Conservation (phyloP, 2,113 vertebrate genomes). For the Datnioides undecimradiatus region DNA sequence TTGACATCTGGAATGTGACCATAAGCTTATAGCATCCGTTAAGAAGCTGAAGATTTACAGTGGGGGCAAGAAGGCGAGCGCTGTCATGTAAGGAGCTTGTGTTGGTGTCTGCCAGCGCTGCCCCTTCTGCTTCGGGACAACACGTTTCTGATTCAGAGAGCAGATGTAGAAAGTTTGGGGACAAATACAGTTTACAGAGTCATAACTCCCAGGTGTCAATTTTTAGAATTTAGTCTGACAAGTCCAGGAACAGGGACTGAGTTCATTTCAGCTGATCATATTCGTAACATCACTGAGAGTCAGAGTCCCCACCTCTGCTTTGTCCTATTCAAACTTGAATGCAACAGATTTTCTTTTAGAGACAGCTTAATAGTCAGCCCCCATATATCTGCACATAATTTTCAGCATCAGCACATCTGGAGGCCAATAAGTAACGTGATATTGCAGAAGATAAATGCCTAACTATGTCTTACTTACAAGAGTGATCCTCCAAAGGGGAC, state of each 20-base stretch:
- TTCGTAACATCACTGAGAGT: background rate
- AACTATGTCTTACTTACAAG: too few relatives aligned
- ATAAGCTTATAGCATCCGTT: conserved; percentile 69
- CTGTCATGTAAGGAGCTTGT: conserved; percentile 73
- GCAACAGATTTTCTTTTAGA: background rate
- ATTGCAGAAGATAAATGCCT: too few relatives aligned
- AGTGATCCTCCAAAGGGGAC: too few relatives aligned
- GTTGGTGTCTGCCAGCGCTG: conserved; percentile 51
- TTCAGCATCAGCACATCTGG: background rate
- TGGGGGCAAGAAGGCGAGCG: conserved; percentile 46
- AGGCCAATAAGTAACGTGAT: background rate
- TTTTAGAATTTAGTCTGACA: too few relatives aligned
- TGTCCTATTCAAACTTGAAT: background rate
- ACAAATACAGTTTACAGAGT: background rate
- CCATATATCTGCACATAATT: background rate
- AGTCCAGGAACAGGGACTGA: background rate
- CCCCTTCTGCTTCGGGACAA: conserved; percentile 1
- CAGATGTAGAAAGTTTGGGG: background rate
- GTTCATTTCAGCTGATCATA: background rate
- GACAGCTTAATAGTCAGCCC: background rate
- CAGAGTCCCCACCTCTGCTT: too few relatives aligned
- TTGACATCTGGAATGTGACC: conserved; percentile 75
- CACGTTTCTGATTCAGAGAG: conserved; percentile 22
- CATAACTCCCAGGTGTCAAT: background rate
- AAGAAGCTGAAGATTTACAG: conserved; percentile 75